A percentile compares a stretch with the other conserved stretches of the same genome.
phyloP scores from a whole-genome alignment of 2,888 invertebrate genomes.

The Ophion slaviceki region DNA sequence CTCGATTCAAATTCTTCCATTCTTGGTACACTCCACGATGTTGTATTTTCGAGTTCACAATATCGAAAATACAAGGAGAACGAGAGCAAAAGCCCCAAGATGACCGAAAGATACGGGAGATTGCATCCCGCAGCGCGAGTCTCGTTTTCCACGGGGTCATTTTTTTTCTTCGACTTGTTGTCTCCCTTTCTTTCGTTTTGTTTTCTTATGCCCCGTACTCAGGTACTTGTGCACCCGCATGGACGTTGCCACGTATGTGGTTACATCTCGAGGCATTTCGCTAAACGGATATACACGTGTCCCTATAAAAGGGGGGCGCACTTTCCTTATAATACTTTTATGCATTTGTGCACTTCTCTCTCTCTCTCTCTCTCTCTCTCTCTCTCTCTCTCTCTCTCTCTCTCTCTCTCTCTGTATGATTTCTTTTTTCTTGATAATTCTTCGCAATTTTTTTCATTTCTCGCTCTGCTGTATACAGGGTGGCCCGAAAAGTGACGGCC shows the following conservation, averaged over 20 bases:
- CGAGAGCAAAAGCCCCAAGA: conserved; percentile 10
- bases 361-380: background rate
- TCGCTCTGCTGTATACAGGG: no score
- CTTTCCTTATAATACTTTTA: conserved; percentile 24
- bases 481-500: no score
- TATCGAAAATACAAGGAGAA: background rate
- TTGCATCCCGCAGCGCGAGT: conserved; percentile 49
- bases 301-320: background rate
- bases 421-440: no score
- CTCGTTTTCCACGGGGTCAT: conserved; percentile 41
- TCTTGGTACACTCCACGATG: no score
- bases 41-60: background rate
- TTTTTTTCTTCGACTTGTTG: conserved; percentile 12
- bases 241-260: background rate
- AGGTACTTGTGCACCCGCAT: background rate
- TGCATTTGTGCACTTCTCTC: conserved; percentile 31
- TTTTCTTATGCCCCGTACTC: background rate
- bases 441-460: no score
- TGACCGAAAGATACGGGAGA: conserved; percentile 42
- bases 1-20: no score
- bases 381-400: conserved; percentile 12
- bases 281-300: conserved; percentile 33
- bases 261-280: conserved; percentile 18
- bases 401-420: no score
- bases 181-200: background rate